These are phyloP conservation scores for Oceanites oceanicus DNA, from an alignment of 2,113 vertebrate genomes.

Conservation along the genomic window DNA sequence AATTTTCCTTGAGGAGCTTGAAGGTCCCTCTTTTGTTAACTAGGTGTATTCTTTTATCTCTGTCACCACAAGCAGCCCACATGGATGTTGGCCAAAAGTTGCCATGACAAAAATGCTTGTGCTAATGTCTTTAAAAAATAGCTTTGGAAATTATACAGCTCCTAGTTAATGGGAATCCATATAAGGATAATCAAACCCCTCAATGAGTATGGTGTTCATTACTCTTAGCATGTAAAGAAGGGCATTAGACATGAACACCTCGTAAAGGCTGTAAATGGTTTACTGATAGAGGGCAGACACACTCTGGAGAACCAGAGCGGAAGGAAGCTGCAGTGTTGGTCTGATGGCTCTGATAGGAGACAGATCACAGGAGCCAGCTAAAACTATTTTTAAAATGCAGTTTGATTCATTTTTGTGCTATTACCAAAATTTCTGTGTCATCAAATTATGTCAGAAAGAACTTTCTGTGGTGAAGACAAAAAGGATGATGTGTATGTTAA, in stretches of 20 bases:
- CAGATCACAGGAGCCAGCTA: fast-evolving
- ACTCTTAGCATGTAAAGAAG: background rate
- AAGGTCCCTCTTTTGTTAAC: background rate
- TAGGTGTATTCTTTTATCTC: background rate
- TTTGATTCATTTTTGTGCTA: background rate
- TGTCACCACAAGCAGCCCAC: background rate
- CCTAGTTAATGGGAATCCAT: background rate
- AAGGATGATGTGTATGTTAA: constrained; percentile 29
- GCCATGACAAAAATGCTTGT: background rate
- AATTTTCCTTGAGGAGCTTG: background rate
- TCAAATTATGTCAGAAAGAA: constrained; percentile 44
- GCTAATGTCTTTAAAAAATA: background rate
- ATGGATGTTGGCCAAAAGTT: fast-evolving
- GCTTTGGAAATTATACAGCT: background rate
- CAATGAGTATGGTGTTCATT: background rate
- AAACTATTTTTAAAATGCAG: background rate
- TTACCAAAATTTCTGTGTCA: background rate
- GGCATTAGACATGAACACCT: background rate
- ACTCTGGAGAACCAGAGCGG: background rate
- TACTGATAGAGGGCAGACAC: background rate
- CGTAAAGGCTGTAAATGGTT: fast-evolving
- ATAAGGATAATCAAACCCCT: background rate
- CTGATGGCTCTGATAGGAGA: background rate
- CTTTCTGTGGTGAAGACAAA: constrained; percentile 4
- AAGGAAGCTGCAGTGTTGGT: background rate